These are phyloP conservation scores for Eulemur macaco DNA, from an alignment of 2,113 vertebrate species.

Conservation along the genomic window DNA sequence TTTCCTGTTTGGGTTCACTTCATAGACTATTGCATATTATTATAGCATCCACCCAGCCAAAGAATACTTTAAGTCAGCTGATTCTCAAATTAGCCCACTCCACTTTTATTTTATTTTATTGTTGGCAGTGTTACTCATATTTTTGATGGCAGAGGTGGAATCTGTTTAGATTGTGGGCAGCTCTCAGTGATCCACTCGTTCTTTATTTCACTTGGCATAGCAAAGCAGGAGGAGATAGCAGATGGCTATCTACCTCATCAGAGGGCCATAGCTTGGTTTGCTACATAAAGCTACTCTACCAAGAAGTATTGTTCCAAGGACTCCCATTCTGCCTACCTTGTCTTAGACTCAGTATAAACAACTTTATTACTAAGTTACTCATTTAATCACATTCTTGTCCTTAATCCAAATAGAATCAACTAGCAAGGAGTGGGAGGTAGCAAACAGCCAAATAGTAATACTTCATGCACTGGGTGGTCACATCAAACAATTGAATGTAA, in stretches of 20 bases:
- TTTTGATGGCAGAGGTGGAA: background rate
- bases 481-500: slow-evolving; percentile 41
- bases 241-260: background rate
- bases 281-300: slow-evolving; percentile 31
- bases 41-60: background rate
- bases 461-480: background rate
- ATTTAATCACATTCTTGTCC: slow-evolving; percentile 44
- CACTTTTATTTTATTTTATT: slow-evolving; percentile 45
- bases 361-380: slow-evolving; percentile 42
- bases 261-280: slow-evolving; percentile 11
- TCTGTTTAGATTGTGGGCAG: slow-evolving; percentile 1
- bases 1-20: background rate
- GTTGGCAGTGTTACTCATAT: background rate
- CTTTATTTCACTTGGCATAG: slow-evolving; percentile 24
- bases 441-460: slow-evolving; percentile 25
- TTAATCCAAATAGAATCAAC: slow-evolving; percentile 53
- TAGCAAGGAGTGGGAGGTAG: slow-evolving; percentile 29
- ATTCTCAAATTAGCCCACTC: slow-evolving; percentile 27
- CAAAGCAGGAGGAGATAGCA: background rate
- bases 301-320: slow-evolving; percentile 46
- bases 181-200: slow-evolving; percentile 26
- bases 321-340: slow-evolving; percentile 35
- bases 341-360: slow-evolving; percentile 27
- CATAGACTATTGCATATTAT: slow-evolving; percentile 28
- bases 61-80: slow-evolving; percentile 8